Evolutionary conservation across 2,797 vertebrate species (phyloP), one percentile per base, ranked within the genome.

Genomic region (Sebastes oblongus): DNA sequence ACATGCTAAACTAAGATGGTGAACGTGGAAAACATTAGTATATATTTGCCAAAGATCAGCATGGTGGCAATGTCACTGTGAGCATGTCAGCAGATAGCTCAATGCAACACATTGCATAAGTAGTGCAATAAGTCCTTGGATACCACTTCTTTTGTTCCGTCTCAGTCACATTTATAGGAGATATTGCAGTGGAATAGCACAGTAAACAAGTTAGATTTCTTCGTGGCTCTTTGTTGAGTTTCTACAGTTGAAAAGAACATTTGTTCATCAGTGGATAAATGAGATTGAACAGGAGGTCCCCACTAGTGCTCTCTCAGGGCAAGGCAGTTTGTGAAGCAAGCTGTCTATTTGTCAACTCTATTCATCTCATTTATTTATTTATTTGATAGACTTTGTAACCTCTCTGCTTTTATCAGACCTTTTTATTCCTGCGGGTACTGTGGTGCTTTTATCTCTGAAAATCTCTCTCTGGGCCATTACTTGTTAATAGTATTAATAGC

Each of bases 401-500:
- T 80, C 67, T 72, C 66, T 87, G 72, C 64, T 70, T 83, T 66
- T 39, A 70, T 77, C 36, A 68, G 81, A 87, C 77, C 75, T 83
- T 78, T 81, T 52, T 71, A 83, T 88, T 88, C 72, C 82, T 58
- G 32, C 76, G 72, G 30, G 61, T 65, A 27, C 76, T 81, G 30
- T 72, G 36, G n/a, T 84, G 52, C 77, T 86, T 85, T 88, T 83
- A 75, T 86, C 66, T 85, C 74, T 78, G 55, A 72, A 81, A 78
- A 78, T 80, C 64, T 82, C 69, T 91, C 86, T 78, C 56, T 60
- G 88, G 89, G 77, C 73, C 88, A 91, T 94, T 94, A 92, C 82
- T 76, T 84, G 90, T 89, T 92, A 88, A 92, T 90, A 84, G 87
- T 89, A 93, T 90, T 90, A 93, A 93, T 92, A 91, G 79, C 86